A percentile compares a stretch with the other conserved stretches of the same genome.
These are phyloP conservation scores for Tapirus indicus DNA, from an alignment of 2,797 vertebrate genomes.

Conservation along the genomic window DNA sequence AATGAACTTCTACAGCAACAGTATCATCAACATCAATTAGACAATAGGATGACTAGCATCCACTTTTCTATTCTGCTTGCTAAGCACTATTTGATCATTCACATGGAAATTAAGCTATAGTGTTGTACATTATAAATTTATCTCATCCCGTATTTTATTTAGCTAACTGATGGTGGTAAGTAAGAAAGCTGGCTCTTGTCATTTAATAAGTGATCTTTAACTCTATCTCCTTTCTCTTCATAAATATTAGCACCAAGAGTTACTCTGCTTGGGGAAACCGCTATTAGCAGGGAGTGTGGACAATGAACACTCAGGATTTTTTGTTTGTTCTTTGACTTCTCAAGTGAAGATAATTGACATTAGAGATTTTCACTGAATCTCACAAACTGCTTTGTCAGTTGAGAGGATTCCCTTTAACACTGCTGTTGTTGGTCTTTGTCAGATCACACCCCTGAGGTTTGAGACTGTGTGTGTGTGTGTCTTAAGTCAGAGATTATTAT, in stretches of 20 bases:
- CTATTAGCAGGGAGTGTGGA: neutral
- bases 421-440: neutral
- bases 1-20: neutral
- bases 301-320: neutral
- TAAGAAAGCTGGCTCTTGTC: neutral
- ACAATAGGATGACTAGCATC: neutral
- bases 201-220: neutral
- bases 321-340: neutral
- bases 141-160: neutral
- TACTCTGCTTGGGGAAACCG: neutral
- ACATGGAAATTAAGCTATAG: neutral
- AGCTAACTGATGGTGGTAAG: neutral
- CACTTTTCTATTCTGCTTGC: neutral
- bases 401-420: neutral
- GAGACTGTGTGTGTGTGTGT: neutral
- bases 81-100: neutral
- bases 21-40: neutral
- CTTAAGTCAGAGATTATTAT: neutral
- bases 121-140: neutral
- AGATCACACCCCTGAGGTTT: neutral
- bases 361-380: neutral
- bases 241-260: neutral
- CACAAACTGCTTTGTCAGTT: neutral
- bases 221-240: neutral
- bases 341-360: neutral